Evolutionary conservation across 2,797 vertebrate genomes (phyloP).

Genomic region (Oreochromis grahami): DNA sequence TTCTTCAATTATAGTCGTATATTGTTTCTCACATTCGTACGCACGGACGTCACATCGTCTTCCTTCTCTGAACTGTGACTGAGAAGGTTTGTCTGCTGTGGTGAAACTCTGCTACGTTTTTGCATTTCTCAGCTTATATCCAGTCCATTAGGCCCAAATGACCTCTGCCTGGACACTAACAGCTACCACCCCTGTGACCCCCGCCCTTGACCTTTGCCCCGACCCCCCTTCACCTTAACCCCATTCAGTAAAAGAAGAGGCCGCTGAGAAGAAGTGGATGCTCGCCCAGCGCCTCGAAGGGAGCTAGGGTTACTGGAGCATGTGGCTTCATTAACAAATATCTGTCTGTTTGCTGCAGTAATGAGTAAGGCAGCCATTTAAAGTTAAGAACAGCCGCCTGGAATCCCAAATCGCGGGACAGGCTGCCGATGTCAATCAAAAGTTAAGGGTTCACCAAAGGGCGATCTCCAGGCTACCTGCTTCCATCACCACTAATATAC

Average conservation of each 20-base stretch:
- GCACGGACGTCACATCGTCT: not conserved
- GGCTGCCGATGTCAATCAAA: constrained; percentile 77
- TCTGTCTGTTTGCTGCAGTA: constrained; percentile 80
- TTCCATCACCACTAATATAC: constrained; percentile 35
- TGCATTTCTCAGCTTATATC: constrained; percentile 61
- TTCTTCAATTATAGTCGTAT: not conserved
- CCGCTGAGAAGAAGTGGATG: constrained; percentile 46
- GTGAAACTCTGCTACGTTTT: constrained; percentile 18
- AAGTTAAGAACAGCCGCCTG: constrained; percentile 56
- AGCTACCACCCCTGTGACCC: constrained; percentile 69
- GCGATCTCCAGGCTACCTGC: constrained; percentile 64
- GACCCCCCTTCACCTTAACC: constrained; percentile 12
- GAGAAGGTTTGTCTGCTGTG: not conserved
- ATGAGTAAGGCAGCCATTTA: constrained; percentile 72
- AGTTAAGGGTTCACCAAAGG: constrained; percentile 63
- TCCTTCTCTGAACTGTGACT: not conserved
- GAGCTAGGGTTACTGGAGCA: constrained; percentile 65
- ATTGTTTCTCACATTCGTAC: not conserved
- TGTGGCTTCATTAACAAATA: constrained; percentile 81
- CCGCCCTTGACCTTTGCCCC: constrained; percentile 76
- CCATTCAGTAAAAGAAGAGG: constrained; percentile 28
- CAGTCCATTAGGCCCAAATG: constrained; percentile 79
- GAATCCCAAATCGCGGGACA: constrained; percentile 49
- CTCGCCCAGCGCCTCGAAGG: constrained; percentile 39
- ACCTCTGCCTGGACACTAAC: constrained; percentile 67